Percentiles rank a stretch among this genome's conserved stretches.
phyloP scores from a whole-genome alignment of 2,888 invertebrate species.

The Polylopha cassiicola region DNA sequence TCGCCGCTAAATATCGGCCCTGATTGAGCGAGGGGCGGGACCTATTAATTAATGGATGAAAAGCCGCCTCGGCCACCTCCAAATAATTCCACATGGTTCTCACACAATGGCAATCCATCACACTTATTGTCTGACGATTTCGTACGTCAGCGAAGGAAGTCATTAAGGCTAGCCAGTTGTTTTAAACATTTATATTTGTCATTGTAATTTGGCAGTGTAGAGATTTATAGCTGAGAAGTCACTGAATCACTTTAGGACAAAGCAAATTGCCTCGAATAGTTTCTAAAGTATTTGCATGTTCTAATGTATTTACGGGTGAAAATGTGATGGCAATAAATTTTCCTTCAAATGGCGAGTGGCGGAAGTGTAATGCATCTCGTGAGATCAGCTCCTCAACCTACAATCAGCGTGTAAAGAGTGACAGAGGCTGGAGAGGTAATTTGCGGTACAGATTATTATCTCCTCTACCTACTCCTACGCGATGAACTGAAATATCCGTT shows the following conservation, averaged over 20 bases:
- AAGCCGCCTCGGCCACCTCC: slow-evolving; percentile 59
- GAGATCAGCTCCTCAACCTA: slow-evolving; percentile 31
- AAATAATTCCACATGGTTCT: slow-evolving; percentile 59
- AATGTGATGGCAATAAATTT: no score
- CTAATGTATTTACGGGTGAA: no score
- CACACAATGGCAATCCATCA: slow-evolving; percentile 71
- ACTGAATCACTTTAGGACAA: no score
- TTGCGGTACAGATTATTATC: slow-evolving; percentile 45
- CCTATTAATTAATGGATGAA: slow-evolving; percentile 71
- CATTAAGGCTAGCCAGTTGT: slow-evolving; percentile 59
- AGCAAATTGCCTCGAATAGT: no score
- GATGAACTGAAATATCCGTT: slow-evolving; percentile 45
- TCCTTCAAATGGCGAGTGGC: no score
- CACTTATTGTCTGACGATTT: slow-evolving; percentile 71
- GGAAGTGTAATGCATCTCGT: no score
- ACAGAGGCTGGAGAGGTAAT: slow-evolving; percentile 51
- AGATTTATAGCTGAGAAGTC: slow-evolving; percentile 19
- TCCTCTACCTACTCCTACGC: slow-evolving; percentile 49
- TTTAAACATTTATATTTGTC: slow-evolving; percentile 52
- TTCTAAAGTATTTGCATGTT: no score
- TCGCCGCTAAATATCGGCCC: slow-evolving; percentile 57
- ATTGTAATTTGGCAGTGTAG: slow-evolving; percentile 19
- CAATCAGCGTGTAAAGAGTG: slow-evolving; percentile 45
- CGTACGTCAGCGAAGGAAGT: slow-evolving; percentile 69
- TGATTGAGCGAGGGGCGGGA: slow-evolving; percentile 68